Evolutionary conservation across 1,140 invertebrate genomes (phyloP), one percentile per base, ranked within the genome.

Genomic region (Drosophila prosaltans): DNA sequence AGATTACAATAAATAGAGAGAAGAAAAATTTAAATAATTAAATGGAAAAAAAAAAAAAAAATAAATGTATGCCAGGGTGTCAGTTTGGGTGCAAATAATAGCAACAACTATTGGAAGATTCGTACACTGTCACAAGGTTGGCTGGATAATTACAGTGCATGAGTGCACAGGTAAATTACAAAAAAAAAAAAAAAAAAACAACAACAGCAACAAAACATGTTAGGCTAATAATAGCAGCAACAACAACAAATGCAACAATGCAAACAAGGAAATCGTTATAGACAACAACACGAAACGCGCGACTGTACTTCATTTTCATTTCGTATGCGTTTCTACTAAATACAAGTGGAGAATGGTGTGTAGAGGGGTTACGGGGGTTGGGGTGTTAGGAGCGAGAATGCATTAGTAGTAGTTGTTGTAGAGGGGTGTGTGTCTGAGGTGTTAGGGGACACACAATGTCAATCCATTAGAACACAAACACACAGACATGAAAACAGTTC

Each of bases 121-220:
- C 67, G 78, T 36, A 36, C 75, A 78, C 43, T 81, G 69, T 80
- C 69, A 81, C 84, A 89, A 88, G 83, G 80, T 88, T 89, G 65
- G 72, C 78, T 80, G 70, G 80, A 88, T 89, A 88, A 88, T 88
- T 88, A 83, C 80, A 80, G 73, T 51, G 83, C 80, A 72, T 86
- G 83, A 86, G 80, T 67, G 83, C 76, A 78, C 84, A 89, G 83
- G 73, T 89, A 83, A 83, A 89, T 78, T 83, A 74, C 75, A 86
- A 65, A 77, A 74, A 69, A 55, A 67, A 45, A 55, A 69, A 57
- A 72, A 63, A 62, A 51, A 61, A 28, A 66, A 60, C 8, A 70
- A 45, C 24, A 69, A 60, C 51, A 71, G 61, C 51, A 73, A 69
- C 28, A 43, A 68, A 72, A 72, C 55, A 64, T 72, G 71, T 78